Base-by-base conservation (phyloP, 2,888 invertebrate genomes). In the Drosophila mayaguana region DNA sequence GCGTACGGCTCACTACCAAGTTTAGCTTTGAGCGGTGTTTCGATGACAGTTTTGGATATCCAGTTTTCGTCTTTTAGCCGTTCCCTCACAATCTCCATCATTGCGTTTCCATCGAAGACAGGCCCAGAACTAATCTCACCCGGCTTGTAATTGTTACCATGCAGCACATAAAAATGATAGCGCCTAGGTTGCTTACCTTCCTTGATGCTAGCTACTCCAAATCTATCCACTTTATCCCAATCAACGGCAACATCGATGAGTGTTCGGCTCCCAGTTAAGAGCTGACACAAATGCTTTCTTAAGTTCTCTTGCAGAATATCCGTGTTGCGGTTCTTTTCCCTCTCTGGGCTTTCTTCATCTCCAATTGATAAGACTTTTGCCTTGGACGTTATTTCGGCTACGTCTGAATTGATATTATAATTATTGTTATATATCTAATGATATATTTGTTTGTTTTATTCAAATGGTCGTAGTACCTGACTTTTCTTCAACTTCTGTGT, bases 281-380 rank as follows among this genome's bases (percentile, higher is more conserved):
- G 28, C 12, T 22, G 34, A 9, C 34, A 28, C 4, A 76, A 63
- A 51, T 67, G 55, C 3, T 38, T 54, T 8, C 5, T 3, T 3
- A 57, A 61, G 14, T 62, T 50, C 1, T n/a, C 48, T 1, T 18
- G 3, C 6, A 12, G 20, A 16, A 43, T 45, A 1, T 7, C 4
- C 1, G 3, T 25, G 2, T 42, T 4, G 1, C 36, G 9, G 5
- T 16, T 38, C 22, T 38, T 6, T 25, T 22, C 22, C 2, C 3
- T 22, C 3, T 9, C 8, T 16, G 5, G 16, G 22, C 16, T 9
- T 12, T 78, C 53, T 1, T 38, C 48, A 43, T 43, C 20, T 12
- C 64, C 73, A 25, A 72, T 77, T 1, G 51, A 9, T 54, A 76
- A 28, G 1, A 76, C 60, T 34, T 67, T 53, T 9, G 45, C 18